Evolutionary conservation across 2,797 vertebrate species (phyloP).

Genomic region (Oryzias sinensis): DNA sequence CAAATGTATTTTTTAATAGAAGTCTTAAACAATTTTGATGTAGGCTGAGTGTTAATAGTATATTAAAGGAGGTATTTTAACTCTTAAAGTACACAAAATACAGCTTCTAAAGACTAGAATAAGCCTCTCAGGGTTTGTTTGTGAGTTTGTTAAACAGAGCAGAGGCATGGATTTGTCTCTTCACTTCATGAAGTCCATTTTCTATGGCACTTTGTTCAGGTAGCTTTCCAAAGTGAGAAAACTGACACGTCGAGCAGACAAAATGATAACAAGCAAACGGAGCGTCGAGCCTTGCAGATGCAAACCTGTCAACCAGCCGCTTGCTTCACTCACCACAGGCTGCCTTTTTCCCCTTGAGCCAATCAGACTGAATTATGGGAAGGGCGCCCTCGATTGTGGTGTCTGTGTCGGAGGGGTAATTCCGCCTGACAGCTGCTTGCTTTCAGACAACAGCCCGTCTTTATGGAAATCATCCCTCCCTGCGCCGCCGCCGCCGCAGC

Average conservation of each 20-base stretch:
- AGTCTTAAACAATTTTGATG: too few relatives aligned
- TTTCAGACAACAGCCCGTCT: slow-evolving; percentile 78
- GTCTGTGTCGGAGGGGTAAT: slow-evolving; percentile 76
- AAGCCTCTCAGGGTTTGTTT: background rate
- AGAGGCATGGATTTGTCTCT: slow-evolving; percentile 10
- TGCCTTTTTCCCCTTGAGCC: slow-evolving; percentile 80
- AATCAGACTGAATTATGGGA: slow-evolving; percentile 80
- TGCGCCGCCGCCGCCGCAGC: slow-evolving; percentile 32
- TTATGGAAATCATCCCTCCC: slow-evolving; percentile 76
- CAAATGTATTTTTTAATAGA: too few relatives aligned
- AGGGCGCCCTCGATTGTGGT: slow-evolving; percentile 76
- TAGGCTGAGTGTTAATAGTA: too few relatives aligned
- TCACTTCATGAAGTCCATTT: slow-evolving; percentile 38
- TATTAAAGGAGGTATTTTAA: too few relatives aligned
- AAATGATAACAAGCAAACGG: slow-evolving; percentile 74
- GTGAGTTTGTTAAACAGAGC: slow-evolving; percentile 1
- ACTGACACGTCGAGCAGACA: slow-evolving; percentile 57
- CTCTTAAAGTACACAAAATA: too few relatives aligned
- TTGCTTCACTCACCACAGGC: slow-evolving; percentile 69
- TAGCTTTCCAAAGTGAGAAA: slow-evolving; percentile 45
- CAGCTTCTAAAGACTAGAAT: too few relatives aligned
- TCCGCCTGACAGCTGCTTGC: slow-evolving; percentile 78
- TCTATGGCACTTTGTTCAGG: slow-evolving; percentile 54
- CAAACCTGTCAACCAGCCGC: slow-evolving; percentile 70
- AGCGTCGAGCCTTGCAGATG: slow-evolving; percentile 48